Evolutionary conservation across 1,140 invertebrate species (phyloP).

Genomic region (Ostrea edulis): DNA sequence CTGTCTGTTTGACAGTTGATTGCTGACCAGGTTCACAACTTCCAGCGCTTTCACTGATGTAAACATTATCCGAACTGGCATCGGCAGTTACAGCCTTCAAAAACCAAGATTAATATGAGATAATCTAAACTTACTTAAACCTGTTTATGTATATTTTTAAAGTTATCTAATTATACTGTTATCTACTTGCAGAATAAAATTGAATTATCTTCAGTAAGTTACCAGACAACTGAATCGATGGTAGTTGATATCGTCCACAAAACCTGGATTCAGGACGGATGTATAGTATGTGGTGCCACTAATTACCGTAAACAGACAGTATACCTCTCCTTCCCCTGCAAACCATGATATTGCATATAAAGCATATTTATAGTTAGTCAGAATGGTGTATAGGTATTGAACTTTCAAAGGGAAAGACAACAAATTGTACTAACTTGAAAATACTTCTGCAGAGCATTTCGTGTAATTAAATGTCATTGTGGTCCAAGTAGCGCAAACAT

Average conservation of each 20-base stretch:
- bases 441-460: constrained; percentile 44
- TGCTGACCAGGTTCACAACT: constrained; percentile 38
- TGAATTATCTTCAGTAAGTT: neutral
- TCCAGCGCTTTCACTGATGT: constrained; percentile 19
- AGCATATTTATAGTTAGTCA: neutral
- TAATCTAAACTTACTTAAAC: neutral
- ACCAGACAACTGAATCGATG: constrained; percentile 43
- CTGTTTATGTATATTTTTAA: neutral
- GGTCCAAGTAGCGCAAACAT: constrained; percentile 47
- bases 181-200: neutral
- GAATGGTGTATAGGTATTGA: neutral
- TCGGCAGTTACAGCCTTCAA: constrained; percentile 24
- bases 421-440: constrained; percentile 46
- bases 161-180: neutral
- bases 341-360: neutral
- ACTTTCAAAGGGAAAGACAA: neutral
- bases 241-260: constrained; percentile 33
- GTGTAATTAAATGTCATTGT: constrained; percentile 55
- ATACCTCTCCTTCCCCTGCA: neutral
- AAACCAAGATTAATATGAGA: neutral
- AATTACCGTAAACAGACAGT: constrained; percentile 32
- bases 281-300: constrained; percentile 34
- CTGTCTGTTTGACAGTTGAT: neutral
- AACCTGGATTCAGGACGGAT: constrained; percentile 38
- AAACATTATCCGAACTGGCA: constrained; percentile 39